Percentiles rank a stretch among this genome's conserved stretches.
Conservation (phyloP, 2,113 vertebrate species). For the Pluvialis apricaria region DNA sequence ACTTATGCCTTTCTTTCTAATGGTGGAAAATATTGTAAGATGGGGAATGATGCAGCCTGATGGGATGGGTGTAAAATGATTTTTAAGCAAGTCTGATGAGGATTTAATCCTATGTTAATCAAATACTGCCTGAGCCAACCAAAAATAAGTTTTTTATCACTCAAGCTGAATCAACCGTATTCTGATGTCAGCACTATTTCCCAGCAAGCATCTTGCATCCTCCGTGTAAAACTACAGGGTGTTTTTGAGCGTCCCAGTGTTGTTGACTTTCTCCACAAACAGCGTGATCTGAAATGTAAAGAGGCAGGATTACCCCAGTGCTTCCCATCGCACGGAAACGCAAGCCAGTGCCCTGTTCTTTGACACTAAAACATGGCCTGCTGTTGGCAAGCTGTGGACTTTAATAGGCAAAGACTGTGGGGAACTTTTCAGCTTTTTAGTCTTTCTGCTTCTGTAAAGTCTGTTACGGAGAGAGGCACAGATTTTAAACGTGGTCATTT, state of each 20-base stretch:
- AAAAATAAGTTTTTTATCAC: not conserved
- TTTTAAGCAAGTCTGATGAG: not conserved
- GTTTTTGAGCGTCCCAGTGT: not conserved
- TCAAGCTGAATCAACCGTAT: not conserved
- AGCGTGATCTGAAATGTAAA: not conserved
- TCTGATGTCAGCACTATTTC: slow-evolving; percentile 2
- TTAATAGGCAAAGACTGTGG: not conserved
- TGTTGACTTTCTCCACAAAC: slow-evolving; percentile 3
- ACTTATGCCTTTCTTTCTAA: not conserved
- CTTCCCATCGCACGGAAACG: not conserved
- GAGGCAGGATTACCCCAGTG: not conserved
- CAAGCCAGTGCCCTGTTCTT: not conserved
- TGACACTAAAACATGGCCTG: not conserved
- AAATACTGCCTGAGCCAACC: not conserved
- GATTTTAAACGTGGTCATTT: slow-evolving; percentile 45
- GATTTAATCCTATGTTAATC: not conserved
- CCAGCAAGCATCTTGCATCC: not conserved
- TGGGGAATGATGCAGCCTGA: not conserved
- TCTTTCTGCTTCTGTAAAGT: not conserved
- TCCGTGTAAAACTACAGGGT: slow-evolving; percentile 4
- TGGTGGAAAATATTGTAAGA: not conserved
- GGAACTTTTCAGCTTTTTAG: slow-evolving; percentile 19
- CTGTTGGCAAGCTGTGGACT: slow-evolving; percentile 1
- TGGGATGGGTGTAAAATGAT: not conserved
- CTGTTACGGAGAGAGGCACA: not conserved